These are phyloP conservation scores for Scarus forsteni DNA, from an alignment of 2,797 vertebrate species.

Conservation along the genomic window DNA sequence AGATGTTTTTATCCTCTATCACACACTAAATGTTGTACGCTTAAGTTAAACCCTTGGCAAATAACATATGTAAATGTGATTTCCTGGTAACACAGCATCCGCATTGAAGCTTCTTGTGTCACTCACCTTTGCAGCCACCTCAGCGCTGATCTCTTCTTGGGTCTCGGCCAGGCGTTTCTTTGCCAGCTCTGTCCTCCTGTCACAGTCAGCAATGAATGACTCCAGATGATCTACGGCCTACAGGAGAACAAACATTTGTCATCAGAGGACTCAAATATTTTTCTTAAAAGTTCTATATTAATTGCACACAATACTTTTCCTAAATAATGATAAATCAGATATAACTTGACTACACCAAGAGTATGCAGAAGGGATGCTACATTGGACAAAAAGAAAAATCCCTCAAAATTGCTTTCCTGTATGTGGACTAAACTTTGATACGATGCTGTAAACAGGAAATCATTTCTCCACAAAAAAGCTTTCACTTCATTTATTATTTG, in stretches of 20 bases:
- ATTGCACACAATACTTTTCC: background rate
- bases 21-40: background rate
- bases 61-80: background rate
- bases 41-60: fast-evolving
- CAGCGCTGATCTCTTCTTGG: conserved; percentile 98
- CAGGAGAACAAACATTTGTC: background rate
- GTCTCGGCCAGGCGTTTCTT: conserved; percentile 99
- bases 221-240: conserved; percentile 98
- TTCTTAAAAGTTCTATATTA: background rate
- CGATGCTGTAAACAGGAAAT: no score
- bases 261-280: background rate
- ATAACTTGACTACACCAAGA: no score
- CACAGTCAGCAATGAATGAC: conserved; percentile 97
- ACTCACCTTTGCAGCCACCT: conserved; percentile 95
- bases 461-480: no score
- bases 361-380: no score
- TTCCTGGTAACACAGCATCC: background rate
- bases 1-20: background rate
- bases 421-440: no score
- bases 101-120: background rate
- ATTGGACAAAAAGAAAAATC: no score
- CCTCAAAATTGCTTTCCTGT: no score
- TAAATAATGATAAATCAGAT: no score
- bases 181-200: conserved; percentile 96
- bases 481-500: no score